Evolutionary conservation across 2,113 vertebrate genomes (phyloP).

Genomic region (Sterna hirundo): DNA sequence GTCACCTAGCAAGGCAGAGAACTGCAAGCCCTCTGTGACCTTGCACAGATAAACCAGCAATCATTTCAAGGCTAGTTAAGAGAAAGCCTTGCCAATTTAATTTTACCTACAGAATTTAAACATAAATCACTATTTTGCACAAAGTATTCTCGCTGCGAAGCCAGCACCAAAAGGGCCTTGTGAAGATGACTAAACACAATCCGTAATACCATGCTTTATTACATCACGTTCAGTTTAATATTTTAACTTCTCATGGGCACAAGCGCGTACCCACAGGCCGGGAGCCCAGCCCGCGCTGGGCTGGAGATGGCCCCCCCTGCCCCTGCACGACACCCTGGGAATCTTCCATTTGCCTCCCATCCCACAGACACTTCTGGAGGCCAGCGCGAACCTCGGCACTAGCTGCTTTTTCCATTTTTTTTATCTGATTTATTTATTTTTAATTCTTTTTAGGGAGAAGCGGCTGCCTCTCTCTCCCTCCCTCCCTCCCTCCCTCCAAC

Average conservation of each 20-base stretch:
- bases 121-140: not conserved
- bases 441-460: not conserved
- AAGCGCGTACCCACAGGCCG: rapidly evolving
- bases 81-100: not conserved
- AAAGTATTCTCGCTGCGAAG: not conserved
- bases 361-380: not conserved
- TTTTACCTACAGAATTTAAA: not conserved
- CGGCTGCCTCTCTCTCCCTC: too few species aligned
- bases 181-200: not conserved
- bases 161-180: not conserved
- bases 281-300: not conserved
- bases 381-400: not conserved
- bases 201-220: not conserved
- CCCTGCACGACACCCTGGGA: not conserved
- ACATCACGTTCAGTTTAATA: rapidly evolving
- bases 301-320: not conserved
- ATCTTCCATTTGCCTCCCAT: not conserved
- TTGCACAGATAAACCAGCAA: not conserved
- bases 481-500: too few species aligned
- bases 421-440: not conserved
- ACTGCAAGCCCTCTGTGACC: not conserved
- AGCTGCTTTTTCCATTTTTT: not conserved
- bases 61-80: not conserved
- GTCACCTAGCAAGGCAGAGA: not conserved
- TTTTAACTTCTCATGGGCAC: not conserved